These are phyloP conservation scores for Onthophagus taurus DNA, from an alignment of 1,140 invertebrate genomes.

Conservation along the genomic window DNA sequence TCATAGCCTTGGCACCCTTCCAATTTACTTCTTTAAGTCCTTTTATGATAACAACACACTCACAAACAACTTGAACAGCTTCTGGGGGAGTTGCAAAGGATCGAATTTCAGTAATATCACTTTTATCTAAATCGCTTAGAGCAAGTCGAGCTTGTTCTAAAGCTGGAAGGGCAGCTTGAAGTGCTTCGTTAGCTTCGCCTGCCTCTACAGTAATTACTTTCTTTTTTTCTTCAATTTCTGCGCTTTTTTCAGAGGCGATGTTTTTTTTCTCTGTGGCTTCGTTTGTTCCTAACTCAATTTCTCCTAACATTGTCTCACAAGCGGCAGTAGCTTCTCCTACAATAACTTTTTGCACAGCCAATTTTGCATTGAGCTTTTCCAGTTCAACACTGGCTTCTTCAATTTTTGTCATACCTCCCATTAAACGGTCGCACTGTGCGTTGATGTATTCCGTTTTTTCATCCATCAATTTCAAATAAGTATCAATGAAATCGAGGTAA, in stretches of 20 bases:
- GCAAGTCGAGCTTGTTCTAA: conserved; percentile 70
- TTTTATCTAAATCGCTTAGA: conserved; percentile 71
- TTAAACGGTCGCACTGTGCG: conserved; percentile 56
- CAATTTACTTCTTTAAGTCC: conserved; percentile 77
- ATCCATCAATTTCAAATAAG: conserved; percentile 63
- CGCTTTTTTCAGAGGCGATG: conserved; percentile 62
- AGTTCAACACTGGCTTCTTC: conserved; percentile 67
- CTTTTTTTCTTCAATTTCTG: conserved; percentile 70
- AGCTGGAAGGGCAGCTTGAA: conserved; percentile 70
- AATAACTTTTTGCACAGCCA: conserved; percentile 66
- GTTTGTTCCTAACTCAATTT: conserved; percentile 48
- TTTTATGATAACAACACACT: conserved; percentile 75
- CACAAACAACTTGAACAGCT: conserved; percentile 76
- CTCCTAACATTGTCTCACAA: conserved; percentile 60
- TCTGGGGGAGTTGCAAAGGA: conserved; percentile 86
- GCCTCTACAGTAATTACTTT: conserved; percentile 70
- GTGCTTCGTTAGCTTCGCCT: conserved; percentile 65
- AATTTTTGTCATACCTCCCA: conserved; percentile 66
- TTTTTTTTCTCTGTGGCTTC: conserved; percentile 61
- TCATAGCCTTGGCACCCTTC: conserved; percentile 83
- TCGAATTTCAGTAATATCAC: conserved; percentile 84
- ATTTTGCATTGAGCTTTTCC: conserved; percentile 59
- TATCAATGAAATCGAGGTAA: conserved; percentile 76
- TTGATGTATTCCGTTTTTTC: conserved; percentile 57
- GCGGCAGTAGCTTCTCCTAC: conserved; percentile 64